Base-by-base conservation (phyloP, 2,113 vertebrate species). In the Chiloscyllium plagiosum region DNA sequence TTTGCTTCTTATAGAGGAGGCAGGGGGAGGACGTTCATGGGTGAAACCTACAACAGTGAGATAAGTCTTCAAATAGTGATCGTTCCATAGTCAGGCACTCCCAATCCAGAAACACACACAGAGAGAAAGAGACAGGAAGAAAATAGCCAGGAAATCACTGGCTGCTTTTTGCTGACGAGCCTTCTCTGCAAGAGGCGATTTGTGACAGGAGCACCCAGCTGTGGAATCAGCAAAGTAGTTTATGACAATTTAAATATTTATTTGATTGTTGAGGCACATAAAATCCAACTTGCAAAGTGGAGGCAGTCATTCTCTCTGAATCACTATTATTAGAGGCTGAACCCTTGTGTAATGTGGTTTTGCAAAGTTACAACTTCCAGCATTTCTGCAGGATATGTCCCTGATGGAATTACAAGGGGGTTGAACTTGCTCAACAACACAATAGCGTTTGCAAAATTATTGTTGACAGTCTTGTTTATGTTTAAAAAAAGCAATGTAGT, bases 171-270 rank as follows among this genome's bases (percentile, higher is more conserved):
- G 26, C 89, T 66, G 61, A n/a, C 89, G 61, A 66, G 56, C 5
- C 19, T 61, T 37, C 33, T 4, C 33, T 93, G 33, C 33, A 20
- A 37, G 89, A 93, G 33, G 19, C 10, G 7, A 61, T 93, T 66
- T 66, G 56, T 93, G 89, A 93, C 61, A 66, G 65, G 61, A 66
- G 29, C 19, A 66, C 61, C 19, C 37, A 17, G 37, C 61, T 5
- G n/a, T 93, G 61, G 56, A n/a, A 83, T 37, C 19, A n/a, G 89
- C 33, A 4, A 65, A 37, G 89, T 66, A 65, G 33, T 93, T 93
- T 93, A 66, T 93, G 89, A 42, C 29, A 5, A 93, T 93, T 66
- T 61, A 90, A 90, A 56, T 90, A 90, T 90, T 56, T 56, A 52
- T 56, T 90, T 61, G 52, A 90, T 90, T 90, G 87, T 61, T 29